These are phyloP conservation scores for Lacanobia wlatinum DNA, from an alignment of 2,888 invertebrate species.

Conservation along the genomic window DNA sequence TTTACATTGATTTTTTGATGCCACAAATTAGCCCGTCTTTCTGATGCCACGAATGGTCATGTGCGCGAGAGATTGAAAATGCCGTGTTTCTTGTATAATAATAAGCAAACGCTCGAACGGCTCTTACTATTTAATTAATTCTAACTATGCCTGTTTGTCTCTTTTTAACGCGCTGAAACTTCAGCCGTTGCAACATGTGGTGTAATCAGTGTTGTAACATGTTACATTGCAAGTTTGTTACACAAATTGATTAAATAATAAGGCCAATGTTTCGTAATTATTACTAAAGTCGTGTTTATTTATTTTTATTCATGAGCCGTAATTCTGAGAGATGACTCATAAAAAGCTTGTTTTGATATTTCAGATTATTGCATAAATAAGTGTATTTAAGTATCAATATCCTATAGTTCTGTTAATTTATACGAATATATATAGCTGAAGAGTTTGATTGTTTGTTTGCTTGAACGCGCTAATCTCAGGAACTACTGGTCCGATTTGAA, in stretches of 20 bases:
- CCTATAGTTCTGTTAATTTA: background rate
- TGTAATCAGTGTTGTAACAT: conserved; percentile 9
- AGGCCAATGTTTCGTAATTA: conserved; percentile 6
- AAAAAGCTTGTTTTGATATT: conserved; percentile 8
- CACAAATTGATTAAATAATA: conserved; percentile 3
- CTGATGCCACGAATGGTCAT: too few species aligned
- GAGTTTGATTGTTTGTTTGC: too few species aligned
- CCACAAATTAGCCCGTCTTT: too few species aligned
- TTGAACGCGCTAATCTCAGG: too few species aligned
- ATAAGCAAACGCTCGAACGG: too few species aligned
- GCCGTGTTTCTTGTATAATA: too few species aligned
- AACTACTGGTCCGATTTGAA: too few species aligned
- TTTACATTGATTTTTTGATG: too few species aligned
- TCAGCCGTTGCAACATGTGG: background rate
- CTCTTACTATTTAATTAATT: too few species aligned
- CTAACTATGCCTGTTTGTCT: background rate
- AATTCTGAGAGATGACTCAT: conserved; percentile 24
- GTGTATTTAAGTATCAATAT: background rate
- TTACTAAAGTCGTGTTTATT: conserved; percentile 2
- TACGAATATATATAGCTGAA: too few species aligned
- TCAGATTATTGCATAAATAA: conserved; percentile 9
- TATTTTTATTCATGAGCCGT: conserved; percentile 5
- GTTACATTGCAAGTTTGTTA: conserved; percentile 26
- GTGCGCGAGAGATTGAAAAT: too few species aligned
- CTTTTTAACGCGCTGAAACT: background rate